Conservation (phyloP, 2,888 invertebrate genomes). For the Leistus spinibarbis region DNA sequence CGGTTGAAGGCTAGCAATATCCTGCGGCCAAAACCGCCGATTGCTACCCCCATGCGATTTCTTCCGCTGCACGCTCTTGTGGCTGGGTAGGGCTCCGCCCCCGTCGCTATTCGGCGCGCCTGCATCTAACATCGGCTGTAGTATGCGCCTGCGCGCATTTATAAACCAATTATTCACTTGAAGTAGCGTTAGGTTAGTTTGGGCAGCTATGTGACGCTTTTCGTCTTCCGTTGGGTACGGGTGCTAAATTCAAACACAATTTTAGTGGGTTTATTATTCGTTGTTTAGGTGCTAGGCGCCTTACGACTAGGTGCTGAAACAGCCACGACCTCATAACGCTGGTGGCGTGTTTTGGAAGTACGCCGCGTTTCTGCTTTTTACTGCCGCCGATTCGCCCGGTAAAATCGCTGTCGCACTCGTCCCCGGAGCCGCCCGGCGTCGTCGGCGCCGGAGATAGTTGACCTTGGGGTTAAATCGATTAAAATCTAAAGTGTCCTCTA, state of each 20-base stretch:
- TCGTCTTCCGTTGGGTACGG: slow-evolving; percentile 96
- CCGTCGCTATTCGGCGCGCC: slow-evolving; percentile 57
- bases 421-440: slow-evolving; percentile 64
- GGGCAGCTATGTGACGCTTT: slow-evolving; percentile 85
- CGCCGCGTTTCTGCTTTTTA: slow-evolving; percentile 81
- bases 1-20: slow-evolving; percentile 65
- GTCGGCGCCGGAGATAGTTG: slow-evolving; percentile 67
- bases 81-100: background rate
- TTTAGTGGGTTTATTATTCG: background rate
- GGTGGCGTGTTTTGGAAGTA: slow-evolving; percentile 93
- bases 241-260: slow-evolving; percentile 74
- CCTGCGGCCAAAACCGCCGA: slow-evolving; percentile 77
- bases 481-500: slow-evolving; percentile 45
- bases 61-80: background rate
- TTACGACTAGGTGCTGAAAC: slow-evolving; percentile 93
- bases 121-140: slow-evolving; percentile 90
- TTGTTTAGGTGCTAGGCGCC: slow-evolving; percentile 51
- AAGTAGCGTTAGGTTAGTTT: slow-evolving; percentile 85
- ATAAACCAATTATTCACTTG: slow-evolving; percentile 96
- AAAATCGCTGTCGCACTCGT: slow-evolving; percentile 62
- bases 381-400: slow-evolving; percentile 54
- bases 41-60: slow-evolving; percentile 54
- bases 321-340: slow-evolving; percentile 96
- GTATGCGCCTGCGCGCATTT: slow-evolving; percentile 86
- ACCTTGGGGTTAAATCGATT: slow-evolving; percentile 63